A percentile compares a stretch with the other conserved stretches of the same genome.
Evolutionary conservation across 1,140 invertebrate genomes (phyloP).

Genomic region (Wasmannia auropunctata): DNA sequence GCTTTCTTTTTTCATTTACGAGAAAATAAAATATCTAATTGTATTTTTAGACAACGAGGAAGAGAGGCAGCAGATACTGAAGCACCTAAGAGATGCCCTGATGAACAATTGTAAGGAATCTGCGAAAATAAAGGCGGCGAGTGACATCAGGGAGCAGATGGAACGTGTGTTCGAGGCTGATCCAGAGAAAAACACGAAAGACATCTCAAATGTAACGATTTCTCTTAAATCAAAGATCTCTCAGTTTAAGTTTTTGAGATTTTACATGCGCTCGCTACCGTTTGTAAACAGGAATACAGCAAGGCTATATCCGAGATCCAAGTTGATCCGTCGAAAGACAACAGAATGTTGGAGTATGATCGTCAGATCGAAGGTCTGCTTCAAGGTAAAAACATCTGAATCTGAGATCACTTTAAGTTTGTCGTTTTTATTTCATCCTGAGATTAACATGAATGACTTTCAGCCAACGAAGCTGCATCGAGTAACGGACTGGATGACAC

Average conservation of each 20-base stretch:
- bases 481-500: conserved; percentile 8
- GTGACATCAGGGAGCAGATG: conserved; percentile 35
- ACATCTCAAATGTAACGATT: conserved; percentile 1
- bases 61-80: conserved; percentile 37
- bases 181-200: not conserved
- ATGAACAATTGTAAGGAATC: conserved; percentile 2
- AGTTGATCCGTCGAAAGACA: conserved; percentile 52
- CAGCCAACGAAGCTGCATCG: conserved; percentile 21
- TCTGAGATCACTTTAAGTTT: not conserved
- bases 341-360: conserved; percentile 63
- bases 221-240: not conserved
- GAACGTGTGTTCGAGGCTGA: not conserved
- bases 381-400: conserved; percentile 62
- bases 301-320: conserved; percentile 31
- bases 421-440: not conserved
- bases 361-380: conserved; percentile 62
- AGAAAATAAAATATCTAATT: not conserved
- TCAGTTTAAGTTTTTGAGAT: not conserved
- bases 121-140: not conserved
- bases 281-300: conserved; percentile 52
- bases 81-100: conserved; percentile 60
- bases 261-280: not conserved
- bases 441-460: not conserved
- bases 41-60: conserved; percentile 42
- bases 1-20: not conserved